phyloP scores from a whole-genome alignment of 2,113 vertebrate genomes.

The Ardeotis arabs region DNA sequence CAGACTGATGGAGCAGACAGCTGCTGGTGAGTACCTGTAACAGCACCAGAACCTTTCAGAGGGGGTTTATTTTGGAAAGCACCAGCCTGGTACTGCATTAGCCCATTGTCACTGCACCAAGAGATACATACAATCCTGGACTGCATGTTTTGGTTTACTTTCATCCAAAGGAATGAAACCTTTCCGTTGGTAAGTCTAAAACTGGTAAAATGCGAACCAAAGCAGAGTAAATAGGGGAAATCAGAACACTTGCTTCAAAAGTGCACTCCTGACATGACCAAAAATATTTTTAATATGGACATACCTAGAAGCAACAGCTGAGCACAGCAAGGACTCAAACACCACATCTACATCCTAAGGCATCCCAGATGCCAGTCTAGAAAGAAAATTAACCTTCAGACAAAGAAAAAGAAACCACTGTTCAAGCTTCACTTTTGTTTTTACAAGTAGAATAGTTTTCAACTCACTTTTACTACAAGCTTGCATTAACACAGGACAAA shows the following conservation, averaged over 20 bases:
- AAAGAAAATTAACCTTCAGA: not conserved
- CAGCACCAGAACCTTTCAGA: not conserved
- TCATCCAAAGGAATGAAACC: not conserved
- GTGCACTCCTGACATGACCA: not conserved
- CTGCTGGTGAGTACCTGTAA: not conserved
- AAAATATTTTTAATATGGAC: not conserved
- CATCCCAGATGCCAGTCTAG: not conserved
- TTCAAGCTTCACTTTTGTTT: not conserved
- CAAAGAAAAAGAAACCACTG: not conserved
- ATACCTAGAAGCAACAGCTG: not conserved
- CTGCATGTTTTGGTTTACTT: fast-evolving
- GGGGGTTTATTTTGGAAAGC: not conserved
- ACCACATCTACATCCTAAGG: not conserved
- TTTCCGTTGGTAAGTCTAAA: not conserved
- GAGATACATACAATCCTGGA: fast-evolving
- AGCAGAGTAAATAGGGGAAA: not conserved
- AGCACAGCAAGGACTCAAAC: not conserved
- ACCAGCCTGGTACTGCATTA: not conserved
- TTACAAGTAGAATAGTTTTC: not conserved
- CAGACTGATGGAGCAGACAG: not conserved
- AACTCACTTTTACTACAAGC: not conserved
- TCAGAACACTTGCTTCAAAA: not conserved
- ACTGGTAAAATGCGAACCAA: not conserved
- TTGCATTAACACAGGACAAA: not conserved
- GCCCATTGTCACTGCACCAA: not conserved